Base-by-base conservation (phyloP, 2,888 invertebrate species). In the Stenichneumon culpator region DNA sequence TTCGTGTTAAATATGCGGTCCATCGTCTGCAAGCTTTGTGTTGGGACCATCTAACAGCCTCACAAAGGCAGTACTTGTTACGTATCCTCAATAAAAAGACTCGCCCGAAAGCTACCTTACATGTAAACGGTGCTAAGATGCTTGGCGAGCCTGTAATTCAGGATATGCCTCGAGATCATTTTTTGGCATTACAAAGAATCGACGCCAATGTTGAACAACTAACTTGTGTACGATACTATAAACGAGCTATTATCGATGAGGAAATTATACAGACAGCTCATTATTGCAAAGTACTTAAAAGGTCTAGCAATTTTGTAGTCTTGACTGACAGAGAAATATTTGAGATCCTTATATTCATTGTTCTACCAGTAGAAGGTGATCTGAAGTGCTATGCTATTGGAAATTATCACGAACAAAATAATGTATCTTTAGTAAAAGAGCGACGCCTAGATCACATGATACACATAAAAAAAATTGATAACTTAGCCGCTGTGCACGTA, bases 251-350 rank as follows among this genome's bases (percentile, higher is more conserved):
- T n/a, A 67, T 67, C 16, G 25, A 52, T n/a, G 52, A 22, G 9
- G 78, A 78, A 78, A 67, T 78, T 32, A 9, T 68, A 32, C 32
- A 67, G 14, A 52, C 52, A 16, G 22, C 3, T 19, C 14, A 19
- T 5, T 69, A 78, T 50, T 68, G 32, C 5, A 70, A 72, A 80
- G 84, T 75, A 7, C 4, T 63, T 39, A 84, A 80, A 77, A 32
- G 79, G 47, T 16, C 25, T 57, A 80, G 75, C 36, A 80, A 57
- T 52, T 73, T 57, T 57, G 83, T 79, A 50, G n/a, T 44, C 22
- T 36, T 78, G 19, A 16, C n/a, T 16, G 54, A 22, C 32, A 57
- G 52, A 28, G 57, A 73, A 25, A 54, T 73, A 25, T 73, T 73
- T 16, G 54, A 73, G 22, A 73, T 73, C 9, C 5, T 25, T 9